Evolutionary conservation across 1,140 invertebrate species (phyloP).

Genomic region (Schmidtea mediterranea): DNA sequence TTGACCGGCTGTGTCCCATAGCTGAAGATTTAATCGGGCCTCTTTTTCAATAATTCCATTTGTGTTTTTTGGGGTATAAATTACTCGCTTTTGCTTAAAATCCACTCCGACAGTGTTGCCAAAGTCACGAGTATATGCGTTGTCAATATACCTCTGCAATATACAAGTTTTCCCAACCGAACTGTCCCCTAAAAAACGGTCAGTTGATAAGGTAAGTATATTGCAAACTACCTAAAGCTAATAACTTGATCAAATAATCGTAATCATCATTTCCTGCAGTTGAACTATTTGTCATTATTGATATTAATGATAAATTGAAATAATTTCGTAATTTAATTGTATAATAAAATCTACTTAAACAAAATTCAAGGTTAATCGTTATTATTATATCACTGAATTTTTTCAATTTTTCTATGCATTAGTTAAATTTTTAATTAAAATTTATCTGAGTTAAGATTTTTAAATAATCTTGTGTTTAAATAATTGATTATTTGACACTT

Average conservation of each 20-base stretch:
- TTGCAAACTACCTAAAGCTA: constrained; percentile 43
- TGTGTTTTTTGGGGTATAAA: constrained; percentile 20
- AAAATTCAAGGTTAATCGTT: no score
- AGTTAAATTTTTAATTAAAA: no score
- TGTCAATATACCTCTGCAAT: constrained; percentile 69
- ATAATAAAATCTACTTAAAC: no score
- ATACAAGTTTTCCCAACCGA: constrained; percentile 28
- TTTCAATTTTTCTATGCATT: no score
- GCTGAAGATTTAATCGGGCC: constrained; percentile 59
- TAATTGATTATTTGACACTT: no score
- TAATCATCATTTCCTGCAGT: constrained; percentile 35
- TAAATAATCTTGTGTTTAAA: no score
- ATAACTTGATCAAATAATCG: constrained; percentile 81
- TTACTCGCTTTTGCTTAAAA: constrained; percentile 76
- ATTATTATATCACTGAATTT: no score
- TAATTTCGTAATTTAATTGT: no score
- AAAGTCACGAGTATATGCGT: constrained; percentile 60
- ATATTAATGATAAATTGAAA: no score
- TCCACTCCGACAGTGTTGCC: constrained; percentile 91
- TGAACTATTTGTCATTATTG: no score
- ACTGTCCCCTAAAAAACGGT: constrained; percentile 19
- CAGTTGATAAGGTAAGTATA: neutral
- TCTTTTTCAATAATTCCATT: constrained; percentile 37
- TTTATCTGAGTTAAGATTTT: no score
- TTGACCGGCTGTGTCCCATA: constrained; percentile 87